These are phyloP conservation scores for Megaceryle torquata DNA, from an alignment of 2,113 vertebrate genomes.

Conservation along the genomic window DNA sequence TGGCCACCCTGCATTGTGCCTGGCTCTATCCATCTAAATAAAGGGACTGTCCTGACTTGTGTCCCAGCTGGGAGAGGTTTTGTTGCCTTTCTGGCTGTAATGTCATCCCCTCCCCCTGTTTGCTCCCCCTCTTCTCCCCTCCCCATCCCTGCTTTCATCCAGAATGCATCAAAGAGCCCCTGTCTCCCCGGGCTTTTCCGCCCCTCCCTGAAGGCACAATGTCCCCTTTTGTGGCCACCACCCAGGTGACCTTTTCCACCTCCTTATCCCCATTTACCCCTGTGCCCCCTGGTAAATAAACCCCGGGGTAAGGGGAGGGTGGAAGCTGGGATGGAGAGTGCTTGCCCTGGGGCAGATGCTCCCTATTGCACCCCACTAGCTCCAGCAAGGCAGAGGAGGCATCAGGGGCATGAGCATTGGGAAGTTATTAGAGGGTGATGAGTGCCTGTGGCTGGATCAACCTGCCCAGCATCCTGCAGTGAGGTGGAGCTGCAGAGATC, in stretches of 20 bases:
- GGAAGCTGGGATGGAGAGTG: background rate
- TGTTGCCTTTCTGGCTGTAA: background rate
- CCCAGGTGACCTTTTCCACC: conserved; percentile 68
- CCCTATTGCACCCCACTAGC: background rate
- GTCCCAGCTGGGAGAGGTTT: conserved; percentile 63
- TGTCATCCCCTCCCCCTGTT: background rate
- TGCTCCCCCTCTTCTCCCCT: background rate
- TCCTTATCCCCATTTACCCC: conserved; percentile 75
- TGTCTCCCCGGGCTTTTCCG: background rate
- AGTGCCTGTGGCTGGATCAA: background rate
- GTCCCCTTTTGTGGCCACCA: conserved; percentile 67
- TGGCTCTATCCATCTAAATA: conserved; percentile 77
- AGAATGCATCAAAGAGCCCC: background rate
- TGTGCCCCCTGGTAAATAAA: conserved; percentile 66
- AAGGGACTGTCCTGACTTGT: conserved; percentile 70
- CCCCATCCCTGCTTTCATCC: background rate
- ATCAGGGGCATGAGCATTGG: background rate
- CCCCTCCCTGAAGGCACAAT: background rate
- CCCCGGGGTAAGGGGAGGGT: background rate
- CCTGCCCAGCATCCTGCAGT: background rate
- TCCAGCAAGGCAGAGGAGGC: background rate
- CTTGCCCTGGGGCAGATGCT: background rate
- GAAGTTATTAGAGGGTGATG: background rate
- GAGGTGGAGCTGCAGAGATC: background rate
- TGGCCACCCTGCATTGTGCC: background rate